Conservation (phyloP, 2,113 vertebrate species). For the Myodes glareolus region DNA sequence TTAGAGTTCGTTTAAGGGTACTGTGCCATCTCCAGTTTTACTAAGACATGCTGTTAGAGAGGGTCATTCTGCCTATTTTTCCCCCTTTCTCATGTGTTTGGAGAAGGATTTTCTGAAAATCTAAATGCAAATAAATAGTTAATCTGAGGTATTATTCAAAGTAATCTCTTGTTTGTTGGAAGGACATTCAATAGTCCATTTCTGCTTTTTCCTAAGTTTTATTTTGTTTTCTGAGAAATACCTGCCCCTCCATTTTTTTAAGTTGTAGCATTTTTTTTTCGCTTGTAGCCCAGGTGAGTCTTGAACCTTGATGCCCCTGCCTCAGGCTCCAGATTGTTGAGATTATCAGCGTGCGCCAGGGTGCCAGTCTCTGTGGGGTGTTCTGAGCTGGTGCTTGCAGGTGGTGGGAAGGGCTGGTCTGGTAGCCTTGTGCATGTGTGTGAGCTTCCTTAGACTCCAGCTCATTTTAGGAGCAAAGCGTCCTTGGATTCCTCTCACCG, state of each 20-base stretch:
- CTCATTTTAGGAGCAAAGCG: constrained; percentile 68
- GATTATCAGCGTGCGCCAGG: too few relatives aligned
- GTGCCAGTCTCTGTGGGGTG: constrained; percentile 65
- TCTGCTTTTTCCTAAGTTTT: constrained; percentile 82
- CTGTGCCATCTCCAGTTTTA: constrained; percentile 72
- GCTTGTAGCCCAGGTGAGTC: background rate
- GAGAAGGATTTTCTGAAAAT: constrained; percentile 78
- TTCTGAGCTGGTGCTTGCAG: constrained; percentile 50
- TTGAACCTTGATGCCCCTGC: background rate
- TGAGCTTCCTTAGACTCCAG: constrained; percentile 77
- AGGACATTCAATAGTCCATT: constrained; percentile 79
- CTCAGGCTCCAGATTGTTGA: background rate
- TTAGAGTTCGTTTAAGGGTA: constrained; percentile 52
- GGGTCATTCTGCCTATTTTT: background rate
- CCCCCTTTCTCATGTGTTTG: constrained; percentile 34
- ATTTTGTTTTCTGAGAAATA: constrained; percentile 77
- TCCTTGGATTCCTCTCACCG: constrained; percentile 78
- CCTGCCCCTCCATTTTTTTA: background rate
- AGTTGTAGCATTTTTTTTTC: background rate
- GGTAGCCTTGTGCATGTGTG: constrained; percentile 56
- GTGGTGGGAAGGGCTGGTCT: constrained; percentile 71
- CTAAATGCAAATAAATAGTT: constrained; percentile 83
- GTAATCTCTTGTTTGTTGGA: constrained; percentile 82
- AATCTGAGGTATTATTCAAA: constrained; percentile 46
- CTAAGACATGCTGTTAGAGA: constrained; percentile 72